phyloP scores from a whole-genome alignment of 2,888 invertebrate genomes.

The Ommatoiulus sabulosus region DNA sequence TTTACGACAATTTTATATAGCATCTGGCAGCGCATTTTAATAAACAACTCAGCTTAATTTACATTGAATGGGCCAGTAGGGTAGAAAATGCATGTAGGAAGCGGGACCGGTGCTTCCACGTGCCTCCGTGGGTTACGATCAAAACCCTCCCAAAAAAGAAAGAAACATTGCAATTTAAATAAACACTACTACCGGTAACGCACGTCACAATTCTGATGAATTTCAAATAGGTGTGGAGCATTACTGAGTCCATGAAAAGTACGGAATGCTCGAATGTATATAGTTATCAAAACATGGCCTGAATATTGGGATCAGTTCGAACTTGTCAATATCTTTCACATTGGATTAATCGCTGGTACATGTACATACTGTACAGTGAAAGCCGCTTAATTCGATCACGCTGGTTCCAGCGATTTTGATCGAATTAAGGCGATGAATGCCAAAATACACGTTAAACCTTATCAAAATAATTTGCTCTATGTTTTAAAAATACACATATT shows the following conservation, averaged over 20 bases:
- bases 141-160: conserved; percentile 19
- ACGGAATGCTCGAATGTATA: background rate
- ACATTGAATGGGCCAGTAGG: conserved; percentile 39
- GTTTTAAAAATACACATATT: too few species aligned
- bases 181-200: background rate
- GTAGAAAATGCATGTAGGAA: conserved; percentile 24
- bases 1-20: conserved; percentile 45
- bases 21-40: background rate
- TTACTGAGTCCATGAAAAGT: background rate
- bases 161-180: background rate
- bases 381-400: too few species aligned
- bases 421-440: too few species aligned
- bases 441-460: too few species aligned
- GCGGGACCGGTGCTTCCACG: background rate
- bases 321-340: too few species aligned
- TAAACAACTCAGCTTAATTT: background rate
- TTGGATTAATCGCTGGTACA: too few species aligned
- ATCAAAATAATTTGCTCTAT: too few species aligned
- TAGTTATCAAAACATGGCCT: too few species aligned
- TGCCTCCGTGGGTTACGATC: background rate
- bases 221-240: background rate
- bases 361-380: too few species aligned
- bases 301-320: too few species aligned
- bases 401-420: too few species aligned
- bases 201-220: background rate